Evolutionary conservation across 37 sponge, comb jelly and placozoan genomes (phyloP).

Genomic region (Beroe forskalii): DNA sequence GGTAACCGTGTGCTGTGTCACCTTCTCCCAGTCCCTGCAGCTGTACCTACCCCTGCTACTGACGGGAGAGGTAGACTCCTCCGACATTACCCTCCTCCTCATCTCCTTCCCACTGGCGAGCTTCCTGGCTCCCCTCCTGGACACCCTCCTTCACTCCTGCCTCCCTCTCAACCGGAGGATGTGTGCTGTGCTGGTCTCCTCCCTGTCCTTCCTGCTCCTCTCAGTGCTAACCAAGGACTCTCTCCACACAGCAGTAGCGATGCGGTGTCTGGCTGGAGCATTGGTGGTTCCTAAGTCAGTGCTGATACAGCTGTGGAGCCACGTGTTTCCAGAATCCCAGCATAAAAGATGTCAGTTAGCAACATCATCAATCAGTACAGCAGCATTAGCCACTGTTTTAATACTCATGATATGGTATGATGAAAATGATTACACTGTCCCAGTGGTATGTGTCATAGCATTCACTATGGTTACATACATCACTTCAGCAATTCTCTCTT

Average conservation of each 20-base stretch:
- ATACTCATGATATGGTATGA: neutral
- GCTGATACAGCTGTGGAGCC: constrained; percentile 36
- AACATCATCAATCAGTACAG: neutral
- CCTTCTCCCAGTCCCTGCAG: constrained; percentile 21
- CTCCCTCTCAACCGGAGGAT: neutral
- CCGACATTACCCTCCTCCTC: constrained; percentile 7
- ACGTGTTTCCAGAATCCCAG: neutral
- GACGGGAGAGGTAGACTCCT: neutral
- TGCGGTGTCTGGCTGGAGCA: constrained; percentile 16
- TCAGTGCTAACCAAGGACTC: neutral
- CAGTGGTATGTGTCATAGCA: neutral
- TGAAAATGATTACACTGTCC: neutral
- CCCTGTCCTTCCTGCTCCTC: neutral
- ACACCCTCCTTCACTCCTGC: neutral
- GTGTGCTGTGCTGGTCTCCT: neutral
- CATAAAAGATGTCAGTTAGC: neutral
- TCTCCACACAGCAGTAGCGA: neutral
- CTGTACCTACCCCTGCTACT: constrained; percentile 9
- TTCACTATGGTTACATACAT: neutral
- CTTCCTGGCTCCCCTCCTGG: constrained; percentile 15
- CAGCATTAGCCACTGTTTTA: neutral
- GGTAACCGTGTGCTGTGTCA: neutral
- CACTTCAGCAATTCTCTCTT: neutral
- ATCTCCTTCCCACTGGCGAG: constrained; percentile 40
- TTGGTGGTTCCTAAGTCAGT: constrained; percentile 14